Percentiles rank a stretch among this genome's conserved stretches.
Evolutionary conservation across 2,797 vertebrate species (phyloP).

Genomic region (Pseudotriccus pelzelni): DNA sequence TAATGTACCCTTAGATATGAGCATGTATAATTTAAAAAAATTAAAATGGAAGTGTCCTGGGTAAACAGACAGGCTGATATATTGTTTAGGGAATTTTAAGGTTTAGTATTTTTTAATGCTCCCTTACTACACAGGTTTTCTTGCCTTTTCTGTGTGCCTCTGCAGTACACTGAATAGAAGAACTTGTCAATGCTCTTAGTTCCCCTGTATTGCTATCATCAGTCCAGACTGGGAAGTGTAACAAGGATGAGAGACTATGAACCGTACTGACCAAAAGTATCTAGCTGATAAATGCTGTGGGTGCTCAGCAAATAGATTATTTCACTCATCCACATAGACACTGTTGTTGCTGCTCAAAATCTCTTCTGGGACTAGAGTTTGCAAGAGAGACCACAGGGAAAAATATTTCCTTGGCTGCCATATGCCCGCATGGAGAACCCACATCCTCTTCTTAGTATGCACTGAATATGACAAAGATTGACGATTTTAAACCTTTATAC

Average conservation of each 20-base stretch:
- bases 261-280: background rate
- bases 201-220: background rate
- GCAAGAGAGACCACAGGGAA: background rate
- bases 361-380: background rate
- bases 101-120: background rate
- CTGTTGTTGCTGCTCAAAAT: background rate
- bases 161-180: background rate
- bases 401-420: background rate
- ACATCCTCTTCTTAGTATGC: background rate
- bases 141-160: background rate
- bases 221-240: background rate
- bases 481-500: background rate
- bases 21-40: background rate
- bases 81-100: background rate
- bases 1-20: background rate
- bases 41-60: background rate
- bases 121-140: background rate
- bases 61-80: background rate
- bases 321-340: background rate
- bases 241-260: background rate
- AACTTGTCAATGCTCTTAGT: background rate
- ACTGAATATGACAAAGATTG: background rate
- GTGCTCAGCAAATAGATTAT: background rate
- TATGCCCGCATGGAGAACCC: background rate
- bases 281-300: background rate